phyloP scores from a whole-genome alignment of 2,797 vertebrate genomes.

The Melanotaenia pygmaea region DNA sequence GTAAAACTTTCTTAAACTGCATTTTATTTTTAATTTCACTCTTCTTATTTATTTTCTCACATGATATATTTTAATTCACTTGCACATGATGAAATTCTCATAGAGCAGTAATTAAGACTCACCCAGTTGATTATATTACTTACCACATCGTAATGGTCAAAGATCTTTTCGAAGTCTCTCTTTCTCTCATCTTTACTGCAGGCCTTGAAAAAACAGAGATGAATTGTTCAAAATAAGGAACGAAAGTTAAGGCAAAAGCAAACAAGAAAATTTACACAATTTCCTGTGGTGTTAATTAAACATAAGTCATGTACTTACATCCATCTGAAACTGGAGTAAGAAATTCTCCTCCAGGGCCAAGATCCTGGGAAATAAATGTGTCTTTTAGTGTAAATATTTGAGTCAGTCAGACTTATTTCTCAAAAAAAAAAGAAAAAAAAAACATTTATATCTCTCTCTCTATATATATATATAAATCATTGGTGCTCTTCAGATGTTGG shows the following conservation, averaged over 20 bases:
- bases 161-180: not conserved
- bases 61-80: not conserved
- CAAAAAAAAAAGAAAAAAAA: too few relatives aligned
- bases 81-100: not conserved
- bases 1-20: not conserved
- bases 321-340: not conserved
- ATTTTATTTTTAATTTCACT: not conserved
- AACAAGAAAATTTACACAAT: not conserved
- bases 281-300: not conserved
- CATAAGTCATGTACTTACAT: not conserved
- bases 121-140: not conserved
- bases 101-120: too few relatives aligned
- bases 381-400: not conserved
- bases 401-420: not conserved
- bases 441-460: too few relatives aligned
- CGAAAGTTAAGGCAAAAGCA: not conserved
- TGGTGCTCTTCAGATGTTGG: too few relatives aligned
- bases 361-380: not conserved
- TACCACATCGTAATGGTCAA: slow-evolving; percentile 4
- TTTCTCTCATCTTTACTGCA: not conserved
- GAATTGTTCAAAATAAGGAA: not conserved
- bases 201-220: not conserved
- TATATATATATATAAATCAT: too few relatives aligned
- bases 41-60: not conserved
- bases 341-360: slow-evolving; percentile 5